Percentiles rank a stretch among this genome's conserved stretches.
These are phyloP conservation scores for Danaus chrysippus DNA, from an alignment of 2,888 invertebrate genomes.

Conservation along the genomic window DNA sequence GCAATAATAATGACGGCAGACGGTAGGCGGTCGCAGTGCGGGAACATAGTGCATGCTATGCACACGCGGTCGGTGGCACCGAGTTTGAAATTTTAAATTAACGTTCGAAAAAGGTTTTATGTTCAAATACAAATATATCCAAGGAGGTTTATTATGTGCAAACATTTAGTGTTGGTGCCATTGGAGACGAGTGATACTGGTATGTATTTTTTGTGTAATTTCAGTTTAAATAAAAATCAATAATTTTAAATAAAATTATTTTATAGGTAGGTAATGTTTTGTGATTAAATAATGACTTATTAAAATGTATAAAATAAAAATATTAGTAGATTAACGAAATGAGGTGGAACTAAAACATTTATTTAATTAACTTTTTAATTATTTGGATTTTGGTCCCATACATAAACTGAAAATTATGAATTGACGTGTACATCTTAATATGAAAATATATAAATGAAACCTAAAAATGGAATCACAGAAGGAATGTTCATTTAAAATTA, in stretches of 20 bases:
- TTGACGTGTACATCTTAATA: no score
- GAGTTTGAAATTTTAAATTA: constrained; percentile 9
- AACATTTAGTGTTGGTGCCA: constrained; percentile 57
- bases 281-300: neutral
- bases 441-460: no score
- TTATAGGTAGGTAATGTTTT: neutral
- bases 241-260: neutral
- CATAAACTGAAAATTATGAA: no score
- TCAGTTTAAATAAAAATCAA: neutral
- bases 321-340: neutral
- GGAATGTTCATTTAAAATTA: no score
- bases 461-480: no score
- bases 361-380: neutral
- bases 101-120: neutral
- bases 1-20: constrained; percentile 21
- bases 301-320: neutral
- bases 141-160: constrained; percentile 48
- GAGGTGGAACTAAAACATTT: neutral
- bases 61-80: constrained; percentile 18
- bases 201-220: constrained; percentile 47
- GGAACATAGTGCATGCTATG: constrained; percentile 22
- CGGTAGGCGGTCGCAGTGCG: constrained; percentile 29
- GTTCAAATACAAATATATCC: neutral
- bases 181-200: constrained; percentile 55
- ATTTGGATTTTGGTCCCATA: no score